These are phyloP conservation scores for Synodontis membranacea DNA, from an alignment of 2,113 vertebrate genomes.

Conservation along the genomic window DNA sequence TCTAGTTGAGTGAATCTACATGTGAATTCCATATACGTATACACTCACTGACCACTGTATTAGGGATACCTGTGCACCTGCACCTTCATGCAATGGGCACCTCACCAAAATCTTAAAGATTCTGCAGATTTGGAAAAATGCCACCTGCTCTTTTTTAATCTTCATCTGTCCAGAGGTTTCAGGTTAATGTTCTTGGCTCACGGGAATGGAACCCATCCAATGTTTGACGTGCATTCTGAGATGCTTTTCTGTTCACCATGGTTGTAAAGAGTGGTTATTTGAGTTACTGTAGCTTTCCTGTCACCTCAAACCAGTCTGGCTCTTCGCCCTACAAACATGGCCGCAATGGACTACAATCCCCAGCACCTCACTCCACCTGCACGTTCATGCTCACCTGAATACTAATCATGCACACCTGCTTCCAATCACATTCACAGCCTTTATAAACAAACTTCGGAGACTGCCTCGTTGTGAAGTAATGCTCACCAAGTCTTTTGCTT, in stretches of 20 bases:
- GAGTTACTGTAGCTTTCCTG: neutral
- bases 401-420: no score
- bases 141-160: neutral
- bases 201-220: neutral
- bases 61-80: neutral
- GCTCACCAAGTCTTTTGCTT: no score
- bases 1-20: neutral
- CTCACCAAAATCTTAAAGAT: neutral
- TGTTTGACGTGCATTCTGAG: neutral
- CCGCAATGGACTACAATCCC: no score
- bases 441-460: no score
- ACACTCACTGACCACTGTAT: neutral
- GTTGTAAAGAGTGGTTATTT: neutral
- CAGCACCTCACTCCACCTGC: no score
- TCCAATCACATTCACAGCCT: no score
- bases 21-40: slow-evolving; percentile 13
- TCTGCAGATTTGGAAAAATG: no score
- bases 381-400: no score
- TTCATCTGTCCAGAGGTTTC: neutral
- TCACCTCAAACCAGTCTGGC: neutral
- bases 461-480: no score
- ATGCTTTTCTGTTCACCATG: neutral
- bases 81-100: slow-evolving; percentile 13
- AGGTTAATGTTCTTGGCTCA: neutral
- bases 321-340: neutral